phyloP scores from a whole-genome alignment of 1,140 invertebrate genomes.

The Micrasema minimum region DNA sequence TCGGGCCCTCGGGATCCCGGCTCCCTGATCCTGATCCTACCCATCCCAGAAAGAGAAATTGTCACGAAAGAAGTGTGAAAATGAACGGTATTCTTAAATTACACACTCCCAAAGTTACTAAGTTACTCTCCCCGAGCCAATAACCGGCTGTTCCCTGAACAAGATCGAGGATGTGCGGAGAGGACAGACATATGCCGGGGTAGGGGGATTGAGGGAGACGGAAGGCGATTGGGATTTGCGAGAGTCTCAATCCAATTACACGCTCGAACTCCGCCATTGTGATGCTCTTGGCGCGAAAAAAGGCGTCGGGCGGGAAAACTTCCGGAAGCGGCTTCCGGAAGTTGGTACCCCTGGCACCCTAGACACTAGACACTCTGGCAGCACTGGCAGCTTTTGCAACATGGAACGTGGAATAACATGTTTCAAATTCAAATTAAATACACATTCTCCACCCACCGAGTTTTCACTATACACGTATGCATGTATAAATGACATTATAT shows the following conservation, averaged over 20 bases:
- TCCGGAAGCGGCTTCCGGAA: constrained; percentile 23
- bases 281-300: constrained; percentile 48
- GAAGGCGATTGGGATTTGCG: constrained; percentile 59
- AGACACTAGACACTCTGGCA: not conserved
- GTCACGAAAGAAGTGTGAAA: constrained; percentile 52
- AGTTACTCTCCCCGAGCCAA: constrained; percentile 42
- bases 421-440: constrained; percentile 41
- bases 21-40: constrained; percentile 21
- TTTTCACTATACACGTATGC: not conserved
- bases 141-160: constrained; percentile 49
- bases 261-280: constrained; percentile 61
- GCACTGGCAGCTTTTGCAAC: no score
- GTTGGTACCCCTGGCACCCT: not conserved
- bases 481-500: no score
- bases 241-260: constrained; percentile 68
- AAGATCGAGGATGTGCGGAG: constrained; percentile 54
- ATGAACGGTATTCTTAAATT: constrained; percentile 50
- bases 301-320: constrained; percentile 47
- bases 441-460: not conserved
- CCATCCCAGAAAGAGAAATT: constrained; percentile 38
- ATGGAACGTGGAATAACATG: not conserved
- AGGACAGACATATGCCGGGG: constrained; percentile 39
- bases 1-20: constrained; percentile 11
- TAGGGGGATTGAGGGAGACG: constrained; percentile 50
- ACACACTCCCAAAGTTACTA: constrained; percentile 45